A percentile compares a stretch with the other conserved stretches of the same genome.
phyloP scores from a whole-genome alignment of 2,797 vertebrate species.

The Ataeniobius toweri region DNA sequence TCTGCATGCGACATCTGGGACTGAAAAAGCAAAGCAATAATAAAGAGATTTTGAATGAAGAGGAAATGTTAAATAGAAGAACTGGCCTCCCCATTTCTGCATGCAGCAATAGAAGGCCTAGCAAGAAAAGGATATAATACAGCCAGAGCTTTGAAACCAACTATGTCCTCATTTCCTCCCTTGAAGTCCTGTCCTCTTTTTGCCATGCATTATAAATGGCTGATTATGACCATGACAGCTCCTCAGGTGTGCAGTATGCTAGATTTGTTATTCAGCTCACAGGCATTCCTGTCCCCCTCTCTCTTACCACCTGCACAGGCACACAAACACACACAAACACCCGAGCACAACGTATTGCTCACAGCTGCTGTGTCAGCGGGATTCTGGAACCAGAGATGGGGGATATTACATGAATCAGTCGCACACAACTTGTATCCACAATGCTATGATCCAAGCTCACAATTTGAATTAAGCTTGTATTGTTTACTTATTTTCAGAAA shows the following conservation, averaged over 20 bases:
- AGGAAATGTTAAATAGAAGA: conserved; percentile 6
- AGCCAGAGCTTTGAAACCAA: conserved; percentile 64
- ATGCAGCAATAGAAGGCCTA: conserved; percentile 46
- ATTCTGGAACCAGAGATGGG: conserved; percentile 48
- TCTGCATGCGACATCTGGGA: conserved; percentile 48
- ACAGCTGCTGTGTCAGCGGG: conserved; percentile 80
- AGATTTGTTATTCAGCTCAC: conserved; percentile 79
- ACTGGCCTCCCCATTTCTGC: conserved; percentile 26
- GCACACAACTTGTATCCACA: conserved; percentile 50
- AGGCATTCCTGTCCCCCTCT: conserved; percentile 66
- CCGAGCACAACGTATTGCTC: conserved; percentile 48
- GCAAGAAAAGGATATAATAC: conserved; percentile 58
- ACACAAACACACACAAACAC: conserved; percentile 31
- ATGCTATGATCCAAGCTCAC: conserved; percentile 44
- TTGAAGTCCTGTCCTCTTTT: conserved; percentile 65
- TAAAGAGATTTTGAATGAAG: conserved; percentile 25
- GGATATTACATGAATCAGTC: conserved; percentile 67
- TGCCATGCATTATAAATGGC: conserved; percentile 75
- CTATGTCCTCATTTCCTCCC: conserved; percentile 69
- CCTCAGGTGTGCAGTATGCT: conserved; percentile 76
- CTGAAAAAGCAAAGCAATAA: conserved; percentile 34
- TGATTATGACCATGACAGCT: conserved; percentile 79
- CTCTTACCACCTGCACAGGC: conserved; percentile 63
- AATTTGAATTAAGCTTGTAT: conserved; percentile 46
- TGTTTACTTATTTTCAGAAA: conserved; percentile 26